phyloP scores from a whole-genome alignment of 2,797 vertebrate species.

The Pelobates cultripes region DNA sequence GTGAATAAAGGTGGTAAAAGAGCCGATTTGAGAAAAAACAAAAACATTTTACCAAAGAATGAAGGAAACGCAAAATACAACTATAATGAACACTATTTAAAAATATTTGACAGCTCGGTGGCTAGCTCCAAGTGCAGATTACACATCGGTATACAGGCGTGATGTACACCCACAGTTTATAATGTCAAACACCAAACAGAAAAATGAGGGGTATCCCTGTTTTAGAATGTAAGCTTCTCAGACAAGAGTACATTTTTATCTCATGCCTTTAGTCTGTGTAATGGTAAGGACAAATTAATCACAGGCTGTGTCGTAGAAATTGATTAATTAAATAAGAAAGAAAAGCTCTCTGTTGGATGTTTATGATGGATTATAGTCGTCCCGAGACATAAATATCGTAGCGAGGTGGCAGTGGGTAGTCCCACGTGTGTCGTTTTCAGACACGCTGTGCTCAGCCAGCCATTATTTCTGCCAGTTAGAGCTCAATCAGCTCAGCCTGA shows the following conservation, averaged over 20 bases:
- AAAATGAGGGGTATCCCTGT: too few species aligned
- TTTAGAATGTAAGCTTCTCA: not conserved
- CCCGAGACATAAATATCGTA: not conserved
- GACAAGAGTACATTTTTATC: not conserved
- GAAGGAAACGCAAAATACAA: too few species aligned
- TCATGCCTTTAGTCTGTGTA: not conserved
- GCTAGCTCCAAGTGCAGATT: too few species aligned
- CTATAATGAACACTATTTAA: too few species aligned
- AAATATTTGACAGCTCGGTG: too few species aligned
- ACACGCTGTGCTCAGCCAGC: not conserved
- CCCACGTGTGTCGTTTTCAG: not conserved
- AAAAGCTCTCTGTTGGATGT: not conserved
- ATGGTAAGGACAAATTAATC: not conserved
- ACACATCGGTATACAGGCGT: too few species aligned
- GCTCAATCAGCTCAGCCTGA: conserved; percentile 3
- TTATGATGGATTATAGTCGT: not conserved
- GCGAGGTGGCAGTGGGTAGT: not conserved
- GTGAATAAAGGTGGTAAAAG: too few species aligned
- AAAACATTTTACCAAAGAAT: too few species aligned
- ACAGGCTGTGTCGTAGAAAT: not conserved
- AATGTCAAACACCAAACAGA: too few species aligned
- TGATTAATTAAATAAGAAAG: not conserved
- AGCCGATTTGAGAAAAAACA: too few species aligned
- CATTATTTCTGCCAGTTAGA: not conserved
- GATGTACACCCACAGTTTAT: too few species aligned